Evolutionary conservation across 2,797 vertebrate genomes (phyloP).

Genomic region (Anguilla obscura): DNA sequence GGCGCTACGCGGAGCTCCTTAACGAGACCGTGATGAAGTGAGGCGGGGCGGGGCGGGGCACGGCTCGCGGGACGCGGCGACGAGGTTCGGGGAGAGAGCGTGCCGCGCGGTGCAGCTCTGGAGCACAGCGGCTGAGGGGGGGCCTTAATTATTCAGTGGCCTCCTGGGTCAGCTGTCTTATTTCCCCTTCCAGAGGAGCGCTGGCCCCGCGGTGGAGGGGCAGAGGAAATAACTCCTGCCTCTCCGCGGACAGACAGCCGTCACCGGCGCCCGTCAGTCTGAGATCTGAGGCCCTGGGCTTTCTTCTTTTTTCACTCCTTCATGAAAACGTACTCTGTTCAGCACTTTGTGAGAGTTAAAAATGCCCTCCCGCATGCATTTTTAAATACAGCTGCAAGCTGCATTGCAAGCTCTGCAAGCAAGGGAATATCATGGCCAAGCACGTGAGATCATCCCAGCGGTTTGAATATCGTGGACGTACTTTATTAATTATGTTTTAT

Average conservation of each 20-base stretch:
- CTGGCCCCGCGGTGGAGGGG: not conserved
- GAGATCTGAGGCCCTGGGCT: not conserved
- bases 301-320: not conserved
- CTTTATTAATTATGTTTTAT: not conserved
- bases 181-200: not conserved
- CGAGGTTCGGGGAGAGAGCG: not conserved
- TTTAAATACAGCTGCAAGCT: too few species aligned
- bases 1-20: not conserved
- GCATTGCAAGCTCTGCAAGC: too few species aligned
- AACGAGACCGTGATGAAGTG: not conserved
- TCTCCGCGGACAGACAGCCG: not conserved
- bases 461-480: not conserved
- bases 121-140: not conserved
- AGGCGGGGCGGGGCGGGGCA: not conserved
- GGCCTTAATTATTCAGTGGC: not conserved
- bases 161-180: not conserved
- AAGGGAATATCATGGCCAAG: not conserved
- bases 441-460: not conserved
- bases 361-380: not conserved
- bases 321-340: not conserved
- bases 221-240: not conserved
- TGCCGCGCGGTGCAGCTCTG: not conserved
- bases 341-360: not conserved
- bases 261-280: not conserved
- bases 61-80: not conserved